phyloP scores from a whole-genome alignment of 2,113 vertebrate species.

The Pluvianellus socialis region DNA sequence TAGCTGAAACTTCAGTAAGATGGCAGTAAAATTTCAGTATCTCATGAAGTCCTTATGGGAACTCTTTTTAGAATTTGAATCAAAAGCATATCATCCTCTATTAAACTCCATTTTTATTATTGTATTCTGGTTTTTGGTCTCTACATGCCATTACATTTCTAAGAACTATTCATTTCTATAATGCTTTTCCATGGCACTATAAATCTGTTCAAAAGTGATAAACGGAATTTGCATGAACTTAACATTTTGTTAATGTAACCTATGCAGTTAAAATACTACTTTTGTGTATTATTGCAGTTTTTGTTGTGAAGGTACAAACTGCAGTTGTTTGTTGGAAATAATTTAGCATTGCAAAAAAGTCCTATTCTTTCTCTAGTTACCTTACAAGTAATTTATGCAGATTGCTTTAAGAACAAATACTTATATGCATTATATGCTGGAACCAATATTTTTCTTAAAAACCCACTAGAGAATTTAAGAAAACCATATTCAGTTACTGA shows the following conservation, averaged over 20 bases:
- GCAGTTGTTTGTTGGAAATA: neutral
- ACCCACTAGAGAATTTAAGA: neutral
- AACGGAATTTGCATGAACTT: neutral
- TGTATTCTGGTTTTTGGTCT: neutral
- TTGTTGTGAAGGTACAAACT: neutral
- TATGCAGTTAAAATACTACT: neutral
- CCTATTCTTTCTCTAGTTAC: neutral
- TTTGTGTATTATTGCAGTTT: neutral
- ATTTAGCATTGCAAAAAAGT: neutral
- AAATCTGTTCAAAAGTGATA: neutral
- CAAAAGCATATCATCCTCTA: neutral
- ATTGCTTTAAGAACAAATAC: neutral
- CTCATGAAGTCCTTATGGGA: neutral
- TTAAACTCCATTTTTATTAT: neutral
- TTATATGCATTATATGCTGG: neutral
- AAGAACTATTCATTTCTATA: neutral
- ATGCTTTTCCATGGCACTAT: neutral
- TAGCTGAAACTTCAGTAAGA: neutral
- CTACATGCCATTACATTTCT: neutral
- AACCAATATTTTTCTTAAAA: conserved; percentile 1
- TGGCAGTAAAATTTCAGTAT: neutral
- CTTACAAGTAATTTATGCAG: neutral
- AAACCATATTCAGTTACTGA: neutral
- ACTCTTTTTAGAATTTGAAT: neutral
- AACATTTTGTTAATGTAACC: neutral